These are phyloP conservation scores for Bembecia ichneumoniformis DNA, from an alignment of 2,888 invertebrate genomes.

Conservation along the genomic window DNA sequence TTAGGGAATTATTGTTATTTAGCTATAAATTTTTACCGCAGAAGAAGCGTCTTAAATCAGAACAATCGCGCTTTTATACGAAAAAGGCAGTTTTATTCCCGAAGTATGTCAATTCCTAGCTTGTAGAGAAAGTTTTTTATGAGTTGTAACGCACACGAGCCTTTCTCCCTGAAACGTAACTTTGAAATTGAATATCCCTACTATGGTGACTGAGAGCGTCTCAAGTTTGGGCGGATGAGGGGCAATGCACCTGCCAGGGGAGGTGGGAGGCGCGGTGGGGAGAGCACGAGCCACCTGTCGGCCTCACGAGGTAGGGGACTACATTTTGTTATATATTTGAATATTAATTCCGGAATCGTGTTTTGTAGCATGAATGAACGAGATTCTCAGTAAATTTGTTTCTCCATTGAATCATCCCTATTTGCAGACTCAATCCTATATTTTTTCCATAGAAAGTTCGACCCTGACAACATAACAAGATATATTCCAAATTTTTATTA, in stretches of 20 bases:
- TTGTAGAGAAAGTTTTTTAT: no score
- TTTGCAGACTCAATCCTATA: no score
- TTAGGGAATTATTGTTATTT: no score
- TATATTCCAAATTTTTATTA: no score
- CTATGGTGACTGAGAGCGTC: background rate
- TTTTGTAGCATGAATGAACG: background rate
- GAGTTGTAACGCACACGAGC: background rate
- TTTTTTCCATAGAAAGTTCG: no score
- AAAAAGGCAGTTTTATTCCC: no score
- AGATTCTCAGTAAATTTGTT: background rate
- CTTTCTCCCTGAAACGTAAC: background rate
- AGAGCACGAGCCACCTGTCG: constrained; percentile 33
- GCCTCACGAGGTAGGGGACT: constrained; percentile 16
- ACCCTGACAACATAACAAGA: no score
- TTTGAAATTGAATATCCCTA: background rate
- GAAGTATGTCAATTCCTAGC: no score
- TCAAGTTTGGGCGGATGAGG: background rate
- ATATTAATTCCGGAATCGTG: background rate
- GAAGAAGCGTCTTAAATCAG: no score
- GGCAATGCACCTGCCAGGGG: constrained; percentile 5
- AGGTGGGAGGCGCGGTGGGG: constrained; percentile 3
- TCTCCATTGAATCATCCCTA: no score
- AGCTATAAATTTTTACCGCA: no score
- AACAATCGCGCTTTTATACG: no score
- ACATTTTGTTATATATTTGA: constrained; percentile 5